Evolutionary conservation across 2,888 invertebrate genomes (phyloP).

Genomic region (Clitarchus hookeri): DNA sequence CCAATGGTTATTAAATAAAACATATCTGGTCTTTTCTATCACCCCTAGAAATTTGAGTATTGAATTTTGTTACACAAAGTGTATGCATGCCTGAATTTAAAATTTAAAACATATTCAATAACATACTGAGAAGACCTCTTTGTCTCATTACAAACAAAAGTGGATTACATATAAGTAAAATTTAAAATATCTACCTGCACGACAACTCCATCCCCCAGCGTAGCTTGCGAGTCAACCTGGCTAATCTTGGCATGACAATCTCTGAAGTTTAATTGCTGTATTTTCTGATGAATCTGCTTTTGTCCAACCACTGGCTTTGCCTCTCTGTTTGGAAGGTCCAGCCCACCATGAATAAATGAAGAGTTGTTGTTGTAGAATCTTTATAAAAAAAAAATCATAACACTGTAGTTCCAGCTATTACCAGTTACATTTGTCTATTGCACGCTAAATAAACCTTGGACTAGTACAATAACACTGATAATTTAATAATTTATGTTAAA

Average conservation of each 20-base stretch:
- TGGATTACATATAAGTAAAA: no score
- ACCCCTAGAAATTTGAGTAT: no score
- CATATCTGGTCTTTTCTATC: no score
- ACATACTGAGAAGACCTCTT: no score
- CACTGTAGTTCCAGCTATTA: not conserved
- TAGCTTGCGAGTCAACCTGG: conserved; percentile 92
- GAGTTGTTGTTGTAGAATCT: conserved; percentile 97
- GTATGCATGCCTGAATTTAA: no score
- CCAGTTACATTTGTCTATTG: not conserved
- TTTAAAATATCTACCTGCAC: conserved; percentile 68
- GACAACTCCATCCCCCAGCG: conserved; percentile 91
- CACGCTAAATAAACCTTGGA: not conserved
- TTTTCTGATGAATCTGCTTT: conserved; percentile 94
- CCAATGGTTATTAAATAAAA: no score
- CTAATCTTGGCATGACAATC: conserved; percentile 98
- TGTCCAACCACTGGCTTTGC: conserved; percentile 85
- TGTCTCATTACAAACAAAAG: no score
- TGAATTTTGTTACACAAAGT: no score
- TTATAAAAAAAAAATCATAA: conserved; percentile 44
- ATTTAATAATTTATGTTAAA: no score
- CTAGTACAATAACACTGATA: not conserved
- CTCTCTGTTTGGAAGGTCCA: conserved; percentile 82
- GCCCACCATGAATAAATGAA: conserved; percentile 93
- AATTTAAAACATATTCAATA: no score
- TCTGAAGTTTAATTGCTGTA: conserved; percentile 91